phyloP scores from a whole-genome alignment of 2,797 vertebrate species.

The Rousettus madagascariensis region DNA sequence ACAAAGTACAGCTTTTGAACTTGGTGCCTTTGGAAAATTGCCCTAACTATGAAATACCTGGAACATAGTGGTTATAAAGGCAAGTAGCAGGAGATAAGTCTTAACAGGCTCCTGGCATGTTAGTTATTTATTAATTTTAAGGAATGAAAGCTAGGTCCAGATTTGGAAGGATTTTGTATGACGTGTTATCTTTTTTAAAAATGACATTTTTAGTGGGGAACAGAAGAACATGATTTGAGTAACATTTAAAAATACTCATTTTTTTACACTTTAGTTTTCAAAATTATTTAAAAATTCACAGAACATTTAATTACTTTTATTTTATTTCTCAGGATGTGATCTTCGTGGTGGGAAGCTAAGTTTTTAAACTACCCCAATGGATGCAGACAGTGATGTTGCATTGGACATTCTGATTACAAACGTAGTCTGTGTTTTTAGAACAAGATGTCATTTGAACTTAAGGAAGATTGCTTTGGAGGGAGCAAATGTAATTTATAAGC shows the following conservation, averaged over 20 bases:
- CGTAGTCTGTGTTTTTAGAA: slow-evolving; percentile 98
- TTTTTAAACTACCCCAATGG: slow-evolving; percentile 92
- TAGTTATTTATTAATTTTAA: neutral
- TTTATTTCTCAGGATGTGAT: slow-evolving; percentile 84
- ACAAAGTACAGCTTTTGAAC: neutral
- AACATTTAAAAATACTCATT: slow-evolving; percentile 24
- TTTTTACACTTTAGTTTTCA: slow-evolving; percentile 12
- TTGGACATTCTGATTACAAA: slow-evolving; percentile 99
- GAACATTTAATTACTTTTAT: slow-evolving; percentile 65
- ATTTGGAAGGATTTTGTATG: neutral
- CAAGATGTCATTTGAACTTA: slow-evolving; percentile 98
- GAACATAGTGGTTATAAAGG: neutral
- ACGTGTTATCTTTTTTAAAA: neutral
- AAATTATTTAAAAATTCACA: slow-evolving; percentile 30
- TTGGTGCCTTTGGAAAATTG: neutral
- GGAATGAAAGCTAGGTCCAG: neutral
- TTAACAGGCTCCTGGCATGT: neutral
- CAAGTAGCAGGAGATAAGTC: neutral
- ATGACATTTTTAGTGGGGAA: neutral
- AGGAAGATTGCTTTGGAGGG: slow-evolving; percentile 98
- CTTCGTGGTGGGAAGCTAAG: slow-evolving; percentile 84
- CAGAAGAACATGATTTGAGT: neutral
- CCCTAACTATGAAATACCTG: neutral
- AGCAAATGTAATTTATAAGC: slow-evolving; percentile 98
- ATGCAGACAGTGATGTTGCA: slow-evolving; percentile 96